Conservation (phyloP, 2,888 invertebrate species). For the Stegophylla sp. region DNA sequence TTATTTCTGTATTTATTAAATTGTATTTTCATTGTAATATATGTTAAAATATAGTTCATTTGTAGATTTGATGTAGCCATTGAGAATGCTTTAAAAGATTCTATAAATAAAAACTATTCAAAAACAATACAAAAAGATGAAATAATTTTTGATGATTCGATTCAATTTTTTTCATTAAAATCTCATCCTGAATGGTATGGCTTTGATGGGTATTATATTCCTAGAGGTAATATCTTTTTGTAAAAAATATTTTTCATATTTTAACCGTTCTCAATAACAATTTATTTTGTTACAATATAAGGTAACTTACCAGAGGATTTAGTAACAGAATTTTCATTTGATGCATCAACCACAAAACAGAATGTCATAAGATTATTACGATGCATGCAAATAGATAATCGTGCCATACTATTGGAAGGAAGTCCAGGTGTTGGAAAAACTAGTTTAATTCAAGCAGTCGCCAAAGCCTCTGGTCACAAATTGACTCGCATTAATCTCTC, state of each 20-base stretch:
- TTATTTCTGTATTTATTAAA: no score
- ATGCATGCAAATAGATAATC: constrained; percentile 82
- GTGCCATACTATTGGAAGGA: constrained; percentile 93
- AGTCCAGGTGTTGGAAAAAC: constrained; percentile 99
- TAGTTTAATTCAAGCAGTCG: constrained; percentile 88
- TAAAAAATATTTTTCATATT: neutral
- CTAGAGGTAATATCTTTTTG: constrained; percentile 12
- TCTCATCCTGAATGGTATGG: constrained; percentile 4
- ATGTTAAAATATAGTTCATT: neutral
- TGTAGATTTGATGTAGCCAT: constrained; percentile 19
- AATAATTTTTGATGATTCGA: neutral
- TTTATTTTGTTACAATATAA: neutral
- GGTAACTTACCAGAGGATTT: constrained; percentile 35
- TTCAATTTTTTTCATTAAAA: neutral
- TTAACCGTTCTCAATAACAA: neutral
- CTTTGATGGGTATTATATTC: constrained; percentile 40
- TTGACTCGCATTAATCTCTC: constrained; percentile 95
- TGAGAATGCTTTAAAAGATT: constrained; percentile 20
- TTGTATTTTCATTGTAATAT: no score
- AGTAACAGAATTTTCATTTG: constrained; percentile 71
- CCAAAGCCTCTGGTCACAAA: constrained; percentile 80
- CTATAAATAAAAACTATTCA: constrained; percentile 9
- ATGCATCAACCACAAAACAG: constrained; percentile 78
- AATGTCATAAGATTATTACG: constrained; percentile 87
- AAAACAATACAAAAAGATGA: neutral